These are phyloP conservation scores for Aphaenogaster ashmeadi DNA, from an alignment of 1,140 invertebrate species.

Conservation along the genomic window DNA sequence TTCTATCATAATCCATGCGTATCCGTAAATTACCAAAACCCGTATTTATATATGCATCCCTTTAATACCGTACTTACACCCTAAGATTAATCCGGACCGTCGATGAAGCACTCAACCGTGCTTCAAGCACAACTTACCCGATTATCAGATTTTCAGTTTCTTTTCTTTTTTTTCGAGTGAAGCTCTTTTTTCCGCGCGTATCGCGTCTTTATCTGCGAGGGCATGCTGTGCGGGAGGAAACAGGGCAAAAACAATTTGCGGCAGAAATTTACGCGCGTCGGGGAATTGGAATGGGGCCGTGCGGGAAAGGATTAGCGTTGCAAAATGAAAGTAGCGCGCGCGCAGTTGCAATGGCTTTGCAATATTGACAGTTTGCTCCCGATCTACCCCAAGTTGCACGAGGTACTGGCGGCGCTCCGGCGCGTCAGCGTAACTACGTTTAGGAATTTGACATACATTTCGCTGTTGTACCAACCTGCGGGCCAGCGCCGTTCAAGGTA, in stretches of 20 bases:
- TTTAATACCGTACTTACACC: background rate
- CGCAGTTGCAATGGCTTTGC: slow-evolving; percentile 60
- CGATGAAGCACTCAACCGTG: background rate
- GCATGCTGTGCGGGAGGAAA: background rate
- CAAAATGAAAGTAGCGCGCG: slow-evolving; percentile 57
- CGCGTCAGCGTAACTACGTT: slow-evolving; percentile 65
- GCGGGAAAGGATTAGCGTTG: slow-evolving; percentile 57
- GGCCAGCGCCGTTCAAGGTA: slow-evolving; percentile 87
- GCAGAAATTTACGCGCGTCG: slow-evolving; percentile 35
- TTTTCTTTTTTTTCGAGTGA: background rate
- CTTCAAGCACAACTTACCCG: slow-evolving; percentile 15
- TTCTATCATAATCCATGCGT: background rate
- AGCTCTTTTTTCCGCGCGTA: background rate
- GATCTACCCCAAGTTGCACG: slow-evolving; percentile 54
- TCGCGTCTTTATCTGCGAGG: background rate
- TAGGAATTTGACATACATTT: slow-evolving; percentile 75
- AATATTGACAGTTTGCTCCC: slow-evolving; percentile 56
- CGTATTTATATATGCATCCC: background rate
- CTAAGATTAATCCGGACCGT: background rate
- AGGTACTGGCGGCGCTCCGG: slow-evolving; percentile 27
- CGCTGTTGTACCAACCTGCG: slow-evolving; percentile 84
- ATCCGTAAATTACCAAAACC: background rate
- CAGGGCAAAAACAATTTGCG: slow-evolving; percentile 47
- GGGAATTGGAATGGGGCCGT: slow-evolving; percentile 48
- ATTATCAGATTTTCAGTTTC: slow-evolving; percentile 11